Evolutionary conservation across 2,797 vertebrate genomes (phyloP), one percentile per base, ranked within the genome.

Genomic region (Lates japonicus): DNA sequence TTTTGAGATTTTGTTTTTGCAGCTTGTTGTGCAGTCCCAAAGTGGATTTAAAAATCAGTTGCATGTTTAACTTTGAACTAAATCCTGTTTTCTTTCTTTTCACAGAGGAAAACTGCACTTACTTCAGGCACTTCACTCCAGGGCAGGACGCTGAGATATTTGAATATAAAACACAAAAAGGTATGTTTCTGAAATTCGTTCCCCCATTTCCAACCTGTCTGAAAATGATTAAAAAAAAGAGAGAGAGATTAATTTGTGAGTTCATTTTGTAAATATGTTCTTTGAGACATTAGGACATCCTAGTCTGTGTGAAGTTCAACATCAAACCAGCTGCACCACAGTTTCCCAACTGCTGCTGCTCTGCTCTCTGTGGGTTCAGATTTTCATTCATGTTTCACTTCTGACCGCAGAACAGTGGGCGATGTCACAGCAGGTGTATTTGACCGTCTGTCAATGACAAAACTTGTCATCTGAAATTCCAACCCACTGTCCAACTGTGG

Each of bases 111-210:
- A 99, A 97, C 95, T 99, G 98, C 85, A 97, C 98, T 14, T 99
- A 99, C 92, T 99, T 99, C 95, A 95, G 96, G 76, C 98, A 99
- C 87, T 99, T 99, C 91, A 98, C 96, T 60, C 97, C 97, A 0
- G 98, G 98, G 25, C 90, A 96, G 87, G 96, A 96, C 35, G 94
- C 97, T 0, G 97, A 99, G 87, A 97, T 99, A 89, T 98, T 99
- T 85, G 95, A 99, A 90, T 96, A 99, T 65, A 98, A 97, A 88
- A 99, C 98, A 33, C 98, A 99, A 87, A 99, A 97, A 97, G 98
- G 98, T 98, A 94, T 77, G 85, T 83, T 19, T 70, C 3, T 17
- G 13, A 59, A 33, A 20, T 12, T 2, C 54, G 13, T 52, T 41
- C 12, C 0, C 8, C 2, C 13, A 19, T 11, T 33, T 1, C 31